These are phyloP conservation scores for Trididemnum clinides DNA, from an alignment of 23 tunicate species.

Conservation along the genomic window DNA sequence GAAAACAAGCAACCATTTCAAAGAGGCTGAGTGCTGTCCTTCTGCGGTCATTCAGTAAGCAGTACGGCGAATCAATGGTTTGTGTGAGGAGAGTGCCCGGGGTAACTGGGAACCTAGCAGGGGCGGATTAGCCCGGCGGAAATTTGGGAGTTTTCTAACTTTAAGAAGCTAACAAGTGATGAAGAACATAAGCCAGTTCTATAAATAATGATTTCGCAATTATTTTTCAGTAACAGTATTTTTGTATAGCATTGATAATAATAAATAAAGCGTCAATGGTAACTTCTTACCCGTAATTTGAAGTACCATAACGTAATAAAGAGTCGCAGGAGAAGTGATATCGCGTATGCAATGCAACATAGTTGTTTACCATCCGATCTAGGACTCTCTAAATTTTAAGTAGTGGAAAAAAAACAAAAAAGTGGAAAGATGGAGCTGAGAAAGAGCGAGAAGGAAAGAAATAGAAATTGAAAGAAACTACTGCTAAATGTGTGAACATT, in stretches of 20 bases:
- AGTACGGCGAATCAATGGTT: no score
- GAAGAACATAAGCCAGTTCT: no score
- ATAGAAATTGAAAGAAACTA: neutral
- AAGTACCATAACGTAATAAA: neutral
- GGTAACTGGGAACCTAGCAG: no score
- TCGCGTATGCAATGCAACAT: neutral
- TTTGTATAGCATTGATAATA: neutral
- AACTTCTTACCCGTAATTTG: conserved; percentile 1
- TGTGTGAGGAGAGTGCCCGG: no score
- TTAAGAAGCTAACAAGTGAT: no score
- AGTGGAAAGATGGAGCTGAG: conserved; percentile 15
- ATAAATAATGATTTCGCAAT: neutral
- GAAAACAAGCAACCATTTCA: no score
- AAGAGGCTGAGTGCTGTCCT: no score
- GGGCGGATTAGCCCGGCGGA: neutral
- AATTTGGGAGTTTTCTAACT: neutral
- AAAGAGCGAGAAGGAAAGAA: neutral
- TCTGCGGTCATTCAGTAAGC: no score
- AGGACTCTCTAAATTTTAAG: neutral
- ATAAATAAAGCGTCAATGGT: neutral
- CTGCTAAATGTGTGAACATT: conserved; percentile 10
- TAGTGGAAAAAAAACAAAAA: neutral
- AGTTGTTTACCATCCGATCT: neutral
- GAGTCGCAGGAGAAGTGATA: conserved; percentile 8
- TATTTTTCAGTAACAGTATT: neutral